phyloP scores from a whole-genome alignment of 2,113 vertebrate genomes.

The Notarius quadriscutis region DNA sequence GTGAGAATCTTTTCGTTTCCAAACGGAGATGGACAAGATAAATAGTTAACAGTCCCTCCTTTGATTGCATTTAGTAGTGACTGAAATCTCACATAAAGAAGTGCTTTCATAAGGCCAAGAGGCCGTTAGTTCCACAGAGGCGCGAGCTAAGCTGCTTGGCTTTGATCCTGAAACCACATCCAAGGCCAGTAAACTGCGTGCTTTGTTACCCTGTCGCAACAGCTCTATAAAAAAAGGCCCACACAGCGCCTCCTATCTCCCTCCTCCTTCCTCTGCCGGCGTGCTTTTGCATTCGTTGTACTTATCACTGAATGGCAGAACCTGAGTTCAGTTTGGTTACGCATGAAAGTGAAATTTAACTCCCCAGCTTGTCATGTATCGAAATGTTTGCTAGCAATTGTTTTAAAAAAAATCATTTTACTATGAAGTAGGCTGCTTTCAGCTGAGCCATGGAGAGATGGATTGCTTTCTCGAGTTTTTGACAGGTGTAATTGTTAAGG shows the following conservation, averaged over 20 bases:
- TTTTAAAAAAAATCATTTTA: constrained; percentile 84
- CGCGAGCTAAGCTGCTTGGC: constrained; percentile 70
- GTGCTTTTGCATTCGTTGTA: constrained; percentile 59
- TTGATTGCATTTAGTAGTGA: constrained; percentile 64
- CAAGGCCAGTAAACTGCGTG: constrained; percentile 66
- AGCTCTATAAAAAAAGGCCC: constrained; percentile 35
- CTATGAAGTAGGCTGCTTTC: constrained; percentile 93
- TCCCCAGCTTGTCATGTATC: constrained; percentile 88
- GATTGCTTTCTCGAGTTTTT: constrained; percentile 99
- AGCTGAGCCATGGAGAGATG: constrained; percentile 94
- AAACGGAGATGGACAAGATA: constrained; percentile 64
- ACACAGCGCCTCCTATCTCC: constrained; percentile 29
- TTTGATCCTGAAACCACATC: constrained; percentile 70
- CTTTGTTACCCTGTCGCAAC: constrained; percentile 64
- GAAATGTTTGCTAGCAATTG: constrained; percentile 90
- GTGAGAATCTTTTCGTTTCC: constrained; percentile 46
- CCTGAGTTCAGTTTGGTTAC: constrained; percentile 81
- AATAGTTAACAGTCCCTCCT: constrained; percentile 62
- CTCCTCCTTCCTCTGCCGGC: constrained; percentile 11
- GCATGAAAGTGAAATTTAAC: constrained; percentile 76
- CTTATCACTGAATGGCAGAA: constrained; percentile 75
- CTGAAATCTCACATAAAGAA: constrained; percentile 69
- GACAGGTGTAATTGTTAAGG: constrained; percentile 99
- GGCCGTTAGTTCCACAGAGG: constrained; percentile 68
- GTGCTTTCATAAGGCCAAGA: constrained; percentile 72